These are phyloP conservation scores for Thymelicus lineola DNA, from an alignment of 2,888 invertebrate genomes.

Conservation along the genomic window DNA sequence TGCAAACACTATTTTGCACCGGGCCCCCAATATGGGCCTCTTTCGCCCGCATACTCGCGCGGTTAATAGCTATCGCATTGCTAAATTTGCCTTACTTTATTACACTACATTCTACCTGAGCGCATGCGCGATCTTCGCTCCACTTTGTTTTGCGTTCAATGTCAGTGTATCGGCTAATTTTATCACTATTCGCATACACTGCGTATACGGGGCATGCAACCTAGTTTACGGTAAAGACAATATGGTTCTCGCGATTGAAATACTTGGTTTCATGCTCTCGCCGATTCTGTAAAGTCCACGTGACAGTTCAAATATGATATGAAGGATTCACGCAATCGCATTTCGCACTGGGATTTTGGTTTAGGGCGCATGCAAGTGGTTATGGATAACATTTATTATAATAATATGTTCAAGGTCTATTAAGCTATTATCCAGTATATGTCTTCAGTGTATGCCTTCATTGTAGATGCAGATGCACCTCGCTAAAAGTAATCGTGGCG, in stretches of 20 bases:
- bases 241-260: neutral
- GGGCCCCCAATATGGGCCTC: conserved; percentile 62
- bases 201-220: conserved; percentile 1
- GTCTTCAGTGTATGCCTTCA: too few relatives aligned
- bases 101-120: conserved; percentile 63
- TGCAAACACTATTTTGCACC: conserved; percentile 36
- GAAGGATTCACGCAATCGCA: too few relatives aligned
- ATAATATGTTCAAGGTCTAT: too few relatives aligned
- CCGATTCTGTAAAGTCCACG: too few relatives aligned
- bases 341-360: too few relatives aligned
- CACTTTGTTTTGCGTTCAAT: conserved; percentile 84
- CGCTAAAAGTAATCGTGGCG: too few relatives aligned
- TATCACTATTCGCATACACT: conserved; percentile 76
- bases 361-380: too few relatives aligned
- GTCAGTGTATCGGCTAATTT: conserved; percentile 84
- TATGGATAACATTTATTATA: too few relatives aligned
- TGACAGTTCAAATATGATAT: too few relatives aligned
- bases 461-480: too few relatives aligned
- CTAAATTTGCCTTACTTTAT: conserved; percentile 58
- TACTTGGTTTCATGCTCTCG: too few relatives aligned
- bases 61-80: conserved; percentile 61
- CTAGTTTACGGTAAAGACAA: neutral
- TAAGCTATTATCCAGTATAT: too few relatives aligned
- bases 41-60: conserved; percentile 53
- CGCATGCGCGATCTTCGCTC: conserved; percentile 75